Evolutionary conservation across 1,140 invertebrate genomes (phyloP), one percentile per base, ranked within the genome.

Genomic region (Camponotus pennsylvanicus): DNA sequence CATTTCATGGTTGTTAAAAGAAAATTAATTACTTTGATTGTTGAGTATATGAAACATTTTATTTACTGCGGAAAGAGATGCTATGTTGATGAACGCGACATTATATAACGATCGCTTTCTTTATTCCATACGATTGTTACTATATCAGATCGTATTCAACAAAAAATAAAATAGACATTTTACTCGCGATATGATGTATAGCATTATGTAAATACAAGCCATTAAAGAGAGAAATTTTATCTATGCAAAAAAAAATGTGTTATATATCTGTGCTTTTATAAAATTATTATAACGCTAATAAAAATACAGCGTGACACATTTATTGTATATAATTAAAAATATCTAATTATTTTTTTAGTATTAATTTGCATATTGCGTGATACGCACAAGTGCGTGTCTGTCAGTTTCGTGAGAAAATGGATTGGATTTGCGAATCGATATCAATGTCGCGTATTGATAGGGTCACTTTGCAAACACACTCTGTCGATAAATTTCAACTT

Each of bases 81-180:
- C 11, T 37, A 40, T 57, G 13, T 18, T 3, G 18, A 13, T 13
- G 18, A 75, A 8, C 34, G 32, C 52, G 69, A 71, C 42, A 42
- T 45, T 21, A 45, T 49, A 45, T 75, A 27, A 32, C 45, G 45
- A 52, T 71, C 69, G 42, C 7, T n/a, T 13, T 57, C 21, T 40
- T 37, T 55, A 73, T n/a, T 34, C 32, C 6, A 34, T 45, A 11
- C 13, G 15, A 45, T 64, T 52, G 15, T 52, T 52, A 52, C 0
- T 9, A 21, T 57, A 49, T 78, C 37, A 27, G n/a, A 37, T 42
- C n/a, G 8, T 49, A 49, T 13, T 9, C 13, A 4, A 82, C 18
- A 45, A 61, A 75, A 83, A 45, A 75, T 34, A 49, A 37, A 73
- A 82, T 80, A 61, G 61, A 61, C 71, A 59, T 61, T 21, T 42